These are phyloP conservation scores for Trematomus bernacchii DNA, from an alignment of 2,797 vertebrate genomes.

Conservation along the genomic window DNA sequence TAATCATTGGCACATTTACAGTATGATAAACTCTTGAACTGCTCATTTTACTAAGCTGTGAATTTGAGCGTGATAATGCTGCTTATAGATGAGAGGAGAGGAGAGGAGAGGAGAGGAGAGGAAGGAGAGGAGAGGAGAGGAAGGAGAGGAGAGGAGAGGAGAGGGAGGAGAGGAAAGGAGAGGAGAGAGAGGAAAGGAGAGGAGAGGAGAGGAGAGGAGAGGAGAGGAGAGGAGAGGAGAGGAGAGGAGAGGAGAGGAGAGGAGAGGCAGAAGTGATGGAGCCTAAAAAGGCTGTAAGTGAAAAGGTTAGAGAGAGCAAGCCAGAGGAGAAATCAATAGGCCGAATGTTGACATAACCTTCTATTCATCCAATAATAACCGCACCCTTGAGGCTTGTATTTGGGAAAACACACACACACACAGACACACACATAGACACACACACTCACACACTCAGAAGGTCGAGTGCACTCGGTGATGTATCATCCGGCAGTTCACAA, in stretches of 20 bases:
- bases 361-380: slow-evolving; percentile 69
- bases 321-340: slow-evolving; percentile 69
- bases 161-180: background rate
- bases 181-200: too few relatives aligned
- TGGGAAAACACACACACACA: slow-evolving; percentile 24
- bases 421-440: slow-evolving; percentile 11
- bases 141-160: background rate
- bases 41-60: slow-evolving; percentile 8
- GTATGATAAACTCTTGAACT: background rate
- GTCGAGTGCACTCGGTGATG: slow-evolving; percentile 59
- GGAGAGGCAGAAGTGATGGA: background rate
- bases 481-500: slow-evolving; percentile 57
- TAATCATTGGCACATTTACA: slow-evolving; percentile 30
- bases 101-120: too few relatives aligned
- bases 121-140: background rate
- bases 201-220: too few relatives aligned
- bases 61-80: background rate
- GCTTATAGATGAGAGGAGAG: background rate
- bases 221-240: background rate
- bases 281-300: slow-evolving; percentile 52
- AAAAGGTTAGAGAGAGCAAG: slow-evolving; percentile 54
- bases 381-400: slow-evolving; percentile 56
- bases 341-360: slow-evolving; percentile 73
- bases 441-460: slow-evolving; percentile 32
- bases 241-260: background rate